Conservation (phyloP, 2,113 vertebrate species). For the Siniperca chuatsi region DNA sequence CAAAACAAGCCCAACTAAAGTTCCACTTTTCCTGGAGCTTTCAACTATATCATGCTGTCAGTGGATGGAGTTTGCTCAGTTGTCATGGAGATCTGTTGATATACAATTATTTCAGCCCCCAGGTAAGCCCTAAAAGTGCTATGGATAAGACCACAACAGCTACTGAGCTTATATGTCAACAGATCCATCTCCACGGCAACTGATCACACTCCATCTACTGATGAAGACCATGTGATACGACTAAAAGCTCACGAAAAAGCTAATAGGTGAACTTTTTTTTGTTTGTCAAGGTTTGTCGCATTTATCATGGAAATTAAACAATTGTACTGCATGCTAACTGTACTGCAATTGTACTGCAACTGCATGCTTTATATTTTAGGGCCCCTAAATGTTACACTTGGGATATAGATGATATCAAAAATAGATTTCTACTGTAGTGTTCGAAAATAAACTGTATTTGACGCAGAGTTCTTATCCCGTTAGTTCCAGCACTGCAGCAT, state of each 20-base stretch:
- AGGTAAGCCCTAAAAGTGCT: too few relatives aligned
- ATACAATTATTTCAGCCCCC: not conserved
- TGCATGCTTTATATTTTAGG: not conserved
- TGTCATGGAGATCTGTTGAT: not conserved
- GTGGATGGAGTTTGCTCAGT: not conserved
- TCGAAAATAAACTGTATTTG: slow-evolving; percentile 24
- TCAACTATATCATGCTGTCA: not conserved
- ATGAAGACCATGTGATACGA: too few relatives aligned
- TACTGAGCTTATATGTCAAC: too few relatives aligned
- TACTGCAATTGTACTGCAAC: too few relatives aligned
- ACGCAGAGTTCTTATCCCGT: slow-evolving; percentile 49
- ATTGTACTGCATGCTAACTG: too few relatives aligned
- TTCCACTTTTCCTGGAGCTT: not conserved
- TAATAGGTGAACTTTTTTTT: not conserved
- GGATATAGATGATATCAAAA: slow-evolving; percentile 21
- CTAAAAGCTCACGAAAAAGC: not conserved
- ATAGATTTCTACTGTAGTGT: not conserved
- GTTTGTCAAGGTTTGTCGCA: not conserved
- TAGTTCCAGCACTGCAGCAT: slow-evolving; percentile 52
- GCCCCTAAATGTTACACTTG: not conserved
- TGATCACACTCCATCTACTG: too few relatives aligned
- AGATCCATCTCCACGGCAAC: too few relatives aligned
- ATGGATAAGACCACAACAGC: not conserved
- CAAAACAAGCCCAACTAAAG: not conserved
- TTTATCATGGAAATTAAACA: not conserved